Percentiles rank a stretch among this genome's conserved stretches.
phyloP scores from a whole-genome alignment of 2,888 invertebrate species.

The Pilophorus perplexus region DNA sequence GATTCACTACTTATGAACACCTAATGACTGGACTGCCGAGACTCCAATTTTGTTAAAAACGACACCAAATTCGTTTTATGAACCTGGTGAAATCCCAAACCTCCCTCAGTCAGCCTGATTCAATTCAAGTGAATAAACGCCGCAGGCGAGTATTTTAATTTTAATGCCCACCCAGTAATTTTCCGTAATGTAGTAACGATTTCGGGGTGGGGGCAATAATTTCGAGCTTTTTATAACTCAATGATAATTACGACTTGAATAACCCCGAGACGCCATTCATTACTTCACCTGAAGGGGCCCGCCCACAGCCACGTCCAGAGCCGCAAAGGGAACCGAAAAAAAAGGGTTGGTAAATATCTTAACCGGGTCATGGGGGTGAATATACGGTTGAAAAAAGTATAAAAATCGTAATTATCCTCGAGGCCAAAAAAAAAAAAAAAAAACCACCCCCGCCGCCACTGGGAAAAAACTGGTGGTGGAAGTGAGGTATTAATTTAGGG shows the following conservation, averaged over 20 bases:
- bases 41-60: too few species aligned
- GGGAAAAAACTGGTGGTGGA: neutral
- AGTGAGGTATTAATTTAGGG: slow-evolving; percentile 33
- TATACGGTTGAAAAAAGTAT: neutral
- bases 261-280: slow-evolving; percentile 15
- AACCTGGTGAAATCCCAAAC: too few species aligned
- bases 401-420: slow-evolving; percentile 33
- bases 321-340: slow-evolving; percentile 7
- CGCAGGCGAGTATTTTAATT: too few species aligned
- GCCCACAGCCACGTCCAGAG: neutral
- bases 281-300: neutral
- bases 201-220: too few species aligned
- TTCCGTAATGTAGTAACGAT: too few species aligned
- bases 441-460: neutral
- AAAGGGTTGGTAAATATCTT: slow-evolving; percentile 8
- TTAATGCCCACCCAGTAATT: too few species aligned
- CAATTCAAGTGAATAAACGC: too few species aligned
- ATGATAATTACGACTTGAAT: slow-evolving; percentile 11
- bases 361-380: slow-evolving; percentile 28
- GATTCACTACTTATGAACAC: too few species aligned
- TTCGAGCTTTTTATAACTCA: neutral
- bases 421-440: neutral
- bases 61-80: too few species aligned
- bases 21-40: too few species aligned
- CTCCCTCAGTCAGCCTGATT: too few species aligned